Evolutionary conservation across 2,113 vertebrate species (phyloP).

Genomic region (Bufo bufo): DNA sequence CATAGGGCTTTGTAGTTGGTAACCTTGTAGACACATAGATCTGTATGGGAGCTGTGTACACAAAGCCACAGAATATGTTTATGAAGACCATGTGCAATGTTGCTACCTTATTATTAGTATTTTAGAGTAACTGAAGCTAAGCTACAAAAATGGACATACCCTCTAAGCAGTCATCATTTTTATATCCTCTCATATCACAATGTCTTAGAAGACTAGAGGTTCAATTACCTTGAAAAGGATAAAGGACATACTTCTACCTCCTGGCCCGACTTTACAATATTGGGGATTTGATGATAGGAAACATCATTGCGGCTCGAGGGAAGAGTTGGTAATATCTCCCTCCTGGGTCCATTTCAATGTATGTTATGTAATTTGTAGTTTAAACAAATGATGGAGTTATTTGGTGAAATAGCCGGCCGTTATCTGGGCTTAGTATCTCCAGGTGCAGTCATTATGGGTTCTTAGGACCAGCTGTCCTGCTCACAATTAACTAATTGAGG

Average conservation of each 20-base stretch:
- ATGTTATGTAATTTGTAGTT: constrained; percentile 40
- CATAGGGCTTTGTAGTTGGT: background rate
- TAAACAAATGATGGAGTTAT: constrained; percentile 29
- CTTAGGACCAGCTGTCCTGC: constrained; percentile 41
- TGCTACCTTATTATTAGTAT: background rate
- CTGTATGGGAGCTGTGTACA: background rate
- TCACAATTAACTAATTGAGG: constrained; percentile 50
- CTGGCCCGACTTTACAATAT: background rate
- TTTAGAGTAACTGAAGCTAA: too few relatives aligned
- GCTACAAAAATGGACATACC: too few relatives aligned
- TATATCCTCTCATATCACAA: background rate
- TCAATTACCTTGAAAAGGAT: background rate
- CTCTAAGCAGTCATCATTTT: too few relatives aligned
- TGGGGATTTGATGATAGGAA: constrained; percentile 36
- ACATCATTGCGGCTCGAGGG: constrained; percentile 33
- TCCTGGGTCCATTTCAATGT: background rate
- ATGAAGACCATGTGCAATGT: background rate
- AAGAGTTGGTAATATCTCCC: background rate
- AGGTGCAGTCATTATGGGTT: constrained; percentile 52
- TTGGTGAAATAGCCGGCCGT: constrained; percentile 37
- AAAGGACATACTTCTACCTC: background rate
- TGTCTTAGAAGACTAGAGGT: background rate
- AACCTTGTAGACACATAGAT: background rate
- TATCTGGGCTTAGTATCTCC: constrained; percentile 47
- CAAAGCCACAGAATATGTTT: background rate